Conservation (phyloP, 2,797 vertebrate species). For the Premnoplex brunnescens region DNA sequence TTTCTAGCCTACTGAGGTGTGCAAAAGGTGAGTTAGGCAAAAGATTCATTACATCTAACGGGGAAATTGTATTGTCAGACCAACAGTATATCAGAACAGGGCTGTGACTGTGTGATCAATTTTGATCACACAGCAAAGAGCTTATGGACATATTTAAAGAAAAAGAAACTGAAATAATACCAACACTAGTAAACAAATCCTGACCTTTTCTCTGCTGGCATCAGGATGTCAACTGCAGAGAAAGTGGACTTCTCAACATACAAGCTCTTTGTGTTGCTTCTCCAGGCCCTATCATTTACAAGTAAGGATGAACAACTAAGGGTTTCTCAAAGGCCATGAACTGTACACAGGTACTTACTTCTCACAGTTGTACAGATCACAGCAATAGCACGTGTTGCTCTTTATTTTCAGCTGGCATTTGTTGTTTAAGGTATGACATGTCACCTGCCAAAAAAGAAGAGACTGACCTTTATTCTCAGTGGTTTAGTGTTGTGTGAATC, state of each 20-base stretch:
- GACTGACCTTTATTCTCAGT: neutral
- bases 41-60: neutral
- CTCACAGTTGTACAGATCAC: constrained; percentile 90
- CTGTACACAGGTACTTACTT: constrained; percentile 77
- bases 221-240: neutral
- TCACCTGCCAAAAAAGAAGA: constrained; percentile 79
- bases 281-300: neutral
- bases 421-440: constrained; percentile 79
- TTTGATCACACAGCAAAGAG: neutral
- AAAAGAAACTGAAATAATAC: neutral
- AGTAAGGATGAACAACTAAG: neutral
- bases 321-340: neutral
- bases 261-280: neutral
- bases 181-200: neutral
- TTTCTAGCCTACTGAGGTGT: neutral
- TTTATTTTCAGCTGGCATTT: constrained; percentile 86
- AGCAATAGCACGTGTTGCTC: constrained; percentile 96
- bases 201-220: neutral
- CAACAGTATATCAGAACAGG: neutral
- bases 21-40: neutral
- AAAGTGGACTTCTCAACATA: neutral
- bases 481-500: neutral
- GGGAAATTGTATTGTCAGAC: neutral
- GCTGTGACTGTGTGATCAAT: neutral
- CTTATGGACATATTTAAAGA: neutral